Evolutionary conservation across 2,888 invertebrate genomes (phyloP).

Genomic region (Parthenolecanium corni): DNA sequence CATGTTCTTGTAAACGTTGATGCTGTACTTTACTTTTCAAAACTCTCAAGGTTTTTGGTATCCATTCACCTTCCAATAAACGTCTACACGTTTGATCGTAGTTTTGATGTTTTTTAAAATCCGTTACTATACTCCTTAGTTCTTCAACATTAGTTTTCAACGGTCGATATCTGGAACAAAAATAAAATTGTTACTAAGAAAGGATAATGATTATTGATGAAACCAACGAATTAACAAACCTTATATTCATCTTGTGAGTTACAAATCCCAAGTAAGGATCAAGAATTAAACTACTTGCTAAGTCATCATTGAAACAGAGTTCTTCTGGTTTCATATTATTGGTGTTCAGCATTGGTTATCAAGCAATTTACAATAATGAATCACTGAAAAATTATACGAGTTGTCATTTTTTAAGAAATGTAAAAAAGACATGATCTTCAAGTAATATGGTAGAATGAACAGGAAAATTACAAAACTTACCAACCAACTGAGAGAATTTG

Average conservation of each 20-base stretch:
- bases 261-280: constrained; percentile 91
- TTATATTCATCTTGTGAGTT: constrained; percentile 94
- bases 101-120: constrained; percentile 76
- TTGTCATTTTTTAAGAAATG: too few relatives aligned
- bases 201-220: too few relatives aligned
- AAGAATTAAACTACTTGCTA: constrained; percentile 86
- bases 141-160: constrained; percentile 69
- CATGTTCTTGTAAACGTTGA: constrained; percentile 80
- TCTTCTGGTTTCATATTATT: constrained; percentile 81
- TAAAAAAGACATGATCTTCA: too few relatives aligned
- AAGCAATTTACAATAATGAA: too few relatives aligned
- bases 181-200: not conserved
- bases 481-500: too few relatives aligned
- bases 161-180: constrained; percentile 55
- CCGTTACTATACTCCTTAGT: constrained; percentile 66
- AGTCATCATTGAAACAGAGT: constrained; percentile 92
- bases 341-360: too few relatives aligned
- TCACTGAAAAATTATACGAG: too few relatives aligned
- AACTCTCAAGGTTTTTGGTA: constrained; percentile 54
- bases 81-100: constrained; percentile 76
- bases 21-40: constrained; percentile 62
- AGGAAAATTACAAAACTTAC: too few relatives aligned
- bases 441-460: too few relatives aligned
- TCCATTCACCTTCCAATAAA: constrained; percentile 69
- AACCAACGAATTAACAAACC: constrained; percentile 39